phyloP scores from a whole-genome alignment of 2,113 vertebrate species.

The Poecilia latipinna region DNA sequence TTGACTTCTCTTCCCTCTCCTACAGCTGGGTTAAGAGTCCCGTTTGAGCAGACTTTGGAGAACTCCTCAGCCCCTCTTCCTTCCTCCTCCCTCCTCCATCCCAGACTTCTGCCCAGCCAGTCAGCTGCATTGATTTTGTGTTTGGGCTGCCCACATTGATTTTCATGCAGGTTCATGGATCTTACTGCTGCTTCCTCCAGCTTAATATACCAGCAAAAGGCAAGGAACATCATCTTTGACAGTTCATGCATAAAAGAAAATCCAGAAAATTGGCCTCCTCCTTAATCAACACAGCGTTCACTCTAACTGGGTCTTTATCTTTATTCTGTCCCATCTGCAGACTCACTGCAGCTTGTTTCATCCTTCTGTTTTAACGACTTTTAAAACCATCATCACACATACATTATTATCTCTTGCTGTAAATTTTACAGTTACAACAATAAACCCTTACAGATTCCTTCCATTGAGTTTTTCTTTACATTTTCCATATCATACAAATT shows the following conservation, averaged over 20 bases:
- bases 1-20: conserved; percentile 51
- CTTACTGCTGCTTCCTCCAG: conserved; percentile 64
- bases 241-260: conserved; percentile 56
- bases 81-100: conserved; percentile 13
- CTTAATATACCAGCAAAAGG: conserved; percentile 62
- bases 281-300: conserved; percentile 9
- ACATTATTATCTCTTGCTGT: no score
- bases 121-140: conserved; percentile 72
- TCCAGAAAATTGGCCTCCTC: conserved; percentile 27
- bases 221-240: conserved; percentile 70
- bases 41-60: conserved; percentile 37
- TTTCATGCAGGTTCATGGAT: conserved; percentile 76
- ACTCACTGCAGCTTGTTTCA: conserved; percentile 15
- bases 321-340: conserved; percentile 14
- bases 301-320: conserved; percentile 17
- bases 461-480: no score
- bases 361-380: neutral
- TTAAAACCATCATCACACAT: neutral
- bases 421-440: no score
- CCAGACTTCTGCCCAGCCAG: conserved; percentile 47
- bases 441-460: no score
- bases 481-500: no score
- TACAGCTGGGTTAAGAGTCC: conserved; percentile 21
- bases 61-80: conserved; percentile 52
- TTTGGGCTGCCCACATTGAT: conserved; percentile 79